Evolutionary conservation across 2,888 invertebrate genomes (phyloP), one percentile per base, ranked within the genome.

Genomic region (Acanthosepion lycidas): DNA sequence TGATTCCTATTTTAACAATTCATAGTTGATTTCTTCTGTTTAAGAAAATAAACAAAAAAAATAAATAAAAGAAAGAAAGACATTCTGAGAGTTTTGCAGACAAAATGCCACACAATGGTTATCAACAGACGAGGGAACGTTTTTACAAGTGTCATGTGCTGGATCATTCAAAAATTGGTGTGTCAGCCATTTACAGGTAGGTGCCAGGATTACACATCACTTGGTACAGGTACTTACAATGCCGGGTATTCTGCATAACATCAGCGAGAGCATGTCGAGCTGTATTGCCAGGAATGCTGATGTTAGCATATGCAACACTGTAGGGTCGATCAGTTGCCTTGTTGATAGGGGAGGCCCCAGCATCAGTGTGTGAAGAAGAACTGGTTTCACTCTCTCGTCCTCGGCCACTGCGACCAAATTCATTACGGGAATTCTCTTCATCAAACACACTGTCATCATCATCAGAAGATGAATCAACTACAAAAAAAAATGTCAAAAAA

Each of bases 201-300:
- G 78, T 78, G 78, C 78, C 78, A 78, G 78, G 78, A 33, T 78
- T 78, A 78, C 78, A 78, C 53, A 93, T 93, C 93, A 53, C 93
- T 93, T 59, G 92, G 51, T 64, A 51, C 33, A 94, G 49, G 55
- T 53, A 96, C 96, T 96, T 95, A 97, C 97, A 97, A 96, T 96
- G 96, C 94, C 97, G 95, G 9, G 96, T 95, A 95, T 96, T 96
- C 97, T 98, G 98, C 98, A 98, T 98, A 94, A 98, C 98, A 97
- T 98, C 98, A 96, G 98, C 98, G 96, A 98, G 98, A 97, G 97
- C 97, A 94, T 97, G 98, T 98, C 95, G 98, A 98, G 97, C 98
- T 98, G 97, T 98, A 98, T 96, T 97, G 95, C 96, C 97, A 23
- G 97, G 97, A 92, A 97, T 96, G 95, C 96, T 96, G 94, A 97